Evolutionary conservation across 2,797 vertebrate genomes (phyloP).

Genomic region (Myotis findleyi): DNA sequence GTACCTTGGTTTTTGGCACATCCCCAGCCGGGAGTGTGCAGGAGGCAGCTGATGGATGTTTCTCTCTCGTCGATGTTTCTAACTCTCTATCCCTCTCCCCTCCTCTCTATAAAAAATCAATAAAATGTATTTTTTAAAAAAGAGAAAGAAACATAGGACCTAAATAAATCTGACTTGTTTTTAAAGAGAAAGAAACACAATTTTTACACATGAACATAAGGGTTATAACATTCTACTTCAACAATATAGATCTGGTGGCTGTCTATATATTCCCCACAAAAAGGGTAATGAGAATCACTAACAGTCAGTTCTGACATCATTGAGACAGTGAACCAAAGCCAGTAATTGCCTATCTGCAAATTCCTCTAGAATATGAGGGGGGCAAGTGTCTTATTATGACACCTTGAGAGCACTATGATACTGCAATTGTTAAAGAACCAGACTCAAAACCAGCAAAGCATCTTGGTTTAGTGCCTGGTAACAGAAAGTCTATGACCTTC

Average conservation of each 20-base stretch:
- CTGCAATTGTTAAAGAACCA: neutral
- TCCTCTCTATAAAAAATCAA: no score
- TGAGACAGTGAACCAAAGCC: constrained; percentile 13
- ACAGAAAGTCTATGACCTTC: neutral
- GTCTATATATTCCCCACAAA: neutral
- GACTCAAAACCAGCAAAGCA: neutral
- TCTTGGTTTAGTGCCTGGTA: neutral
- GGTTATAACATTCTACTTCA: constrained; percentile 12
- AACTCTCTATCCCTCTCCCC: no score
- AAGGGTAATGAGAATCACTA: neutral
- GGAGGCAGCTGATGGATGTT: no score
- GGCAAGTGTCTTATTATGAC: neutral
- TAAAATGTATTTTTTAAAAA: no score
- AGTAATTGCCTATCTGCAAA: neutral
- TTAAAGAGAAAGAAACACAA: constrained; percentile 40
- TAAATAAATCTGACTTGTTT: constrained; percentile 34
- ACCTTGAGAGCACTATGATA: neutral
- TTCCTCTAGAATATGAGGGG: neutral
- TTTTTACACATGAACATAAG: constrained; percentile 44
- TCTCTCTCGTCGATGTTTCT: no score
- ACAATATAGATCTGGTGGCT: neutral
- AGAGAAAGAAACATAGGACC: neutral
- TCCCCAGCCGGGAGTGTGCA: no score
- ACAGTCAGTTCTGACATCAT: neutral
- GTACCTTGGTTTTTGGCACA: no score